Conservation (phyloP, 2,888 invertebrate genomes). For the Malachius bipustulatus region DNA sequence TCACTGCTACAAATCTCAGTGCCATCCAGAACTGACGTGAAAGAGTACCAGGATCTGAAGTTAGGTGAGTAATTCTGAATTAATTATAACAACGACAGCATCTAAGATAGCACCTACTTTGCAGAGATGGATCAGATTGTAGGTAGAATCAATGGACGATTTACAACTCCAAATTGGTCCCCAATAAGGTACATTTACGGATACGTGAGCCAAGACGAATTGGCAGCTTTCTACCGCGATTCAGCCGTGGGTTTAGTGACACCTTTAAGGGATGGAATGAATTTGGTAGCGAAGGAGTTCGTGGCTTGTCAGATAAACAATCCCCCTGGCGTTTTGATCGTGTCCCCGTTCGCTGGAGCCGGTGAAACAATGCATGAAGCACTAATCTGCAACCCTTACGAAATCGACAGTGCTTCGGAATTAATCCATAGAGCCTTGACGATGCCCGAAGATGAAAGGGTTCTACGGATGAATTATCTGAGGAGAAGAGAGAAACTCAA, state of each 20-base stretch:
- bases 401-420: conserved; percentile 77
- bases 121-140: conserved; percentile 77
- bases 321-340: conserved; percentile 71
- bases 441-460: conserved; percentile 83
- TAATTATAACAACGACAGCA: neutral
- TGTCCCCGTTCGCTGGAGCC: conserved; percentile 85
- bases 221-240: conserved; percentile 78
- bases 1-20: conserved; percentile 75
- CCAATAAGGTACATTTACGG: conserved; percentile 80
- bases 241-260: conserved; percentile 80
- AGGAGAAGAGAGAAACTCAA: conserved; percentile 67
- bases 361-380: conserved; percentile 93
- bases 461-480: conserved; percentile 74
- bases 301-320: conserved; percentile 84
- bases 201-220: conserved; percentile 73
- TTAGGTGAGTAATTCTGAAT: conserved; percentile 35
- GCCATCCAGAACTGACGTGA: conserved; percentile 80
- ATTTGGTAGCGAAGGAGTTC: conserved; percentile 84
- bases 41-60: conserved; percentile 80
- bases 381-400: conserved; percentile 79
- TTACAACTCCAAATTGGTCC: conserved; percentile 86
- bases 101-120: neutral
- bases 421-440: conserved; percentile 77
- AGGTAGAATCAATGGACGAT: conserved; percentile 76
- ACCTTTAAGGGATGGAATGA: conserved; percentile 82